Conservation (phyloP, 2,113 vertebrate genomes). For the Procapra przewalskii region DNA sequence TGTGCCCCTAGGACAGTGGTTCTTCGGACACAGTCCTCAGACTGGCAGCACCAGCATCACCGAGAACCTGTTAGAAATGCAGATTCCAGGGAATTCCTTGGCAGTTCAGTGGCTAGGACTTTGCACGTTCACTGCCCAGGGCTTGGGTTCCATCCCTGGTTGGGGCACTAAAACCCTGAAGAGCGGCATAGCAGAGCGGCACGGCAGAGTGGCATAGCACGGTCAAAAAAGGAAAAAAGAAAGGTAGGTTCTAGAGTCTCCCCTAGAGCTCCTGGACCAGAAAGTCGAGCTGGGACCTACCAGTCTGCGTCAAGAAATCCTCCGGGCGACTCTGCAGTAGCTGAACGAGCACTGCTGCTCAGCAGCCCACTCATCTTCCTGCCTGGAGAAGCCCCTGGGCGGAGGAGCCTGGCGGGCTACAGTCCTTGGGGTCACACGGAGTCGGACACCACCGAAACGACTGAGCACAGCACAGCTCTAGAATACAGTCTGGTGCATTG, state of each 20-base stretch:
- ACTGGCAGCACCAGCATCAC: too few species aligned
- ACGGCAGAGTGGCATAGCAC: rapidly evolving
- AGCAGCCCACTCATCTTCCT: neutral
- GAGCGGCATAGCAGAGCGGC: rapidly evolving
- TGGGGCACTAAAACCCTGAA: neutral
- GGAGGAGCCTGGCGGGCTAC: neutral
- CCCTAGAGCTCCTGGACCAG: neutral
- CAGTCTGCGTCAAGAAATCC: neutral
- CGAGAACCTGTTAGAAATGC: neutral
- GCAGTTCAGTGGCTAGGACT: neutral
- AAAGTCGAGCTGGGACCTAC: neutral
- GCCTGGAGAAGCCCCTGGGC: neutral
- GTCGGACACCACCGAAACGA: neutral
- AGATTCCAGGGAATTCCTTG: neutral
- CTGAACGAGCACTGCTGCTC: neutral
- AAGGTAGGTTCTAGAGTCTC: neutral
- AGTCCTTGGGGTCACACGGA: neutral
- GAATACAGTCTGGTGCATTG: neutral
- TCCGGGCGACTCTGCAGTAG: neutral
- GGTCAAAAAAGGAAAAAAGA: neutral
- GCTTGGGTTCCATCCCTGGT: neutral
- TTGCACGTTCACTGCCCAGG: neutral
- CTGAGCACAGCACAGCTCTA: neutral
- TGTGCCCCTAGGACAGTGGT: neutral
- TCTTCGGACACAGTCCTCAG: neutral